Conservation (phyloP, 2,888 invertebrate genomes). For the Microplitis manilae region DNA sequence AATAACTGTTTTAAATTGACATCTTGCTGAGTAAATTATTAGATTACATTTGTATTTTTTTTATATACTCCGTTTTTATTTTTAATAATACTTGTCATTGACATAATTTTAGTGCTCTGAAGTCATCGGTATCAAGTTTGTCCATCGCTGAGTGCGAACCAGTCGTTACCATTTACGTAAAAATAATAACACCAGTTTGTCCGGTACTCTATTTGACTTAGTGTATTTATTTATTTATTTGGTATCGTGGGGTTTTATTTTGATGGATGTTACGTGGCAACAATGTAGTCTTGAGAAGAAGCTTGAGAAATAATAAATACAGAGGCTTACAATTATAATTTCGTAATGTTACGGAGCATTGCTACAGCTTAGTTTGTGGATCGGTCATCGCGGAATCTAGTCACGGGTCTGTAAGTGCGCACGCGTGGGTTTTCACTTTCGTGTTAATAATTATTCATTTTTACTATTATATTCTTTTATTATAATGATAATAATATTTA, state of each 20-base stretch:
- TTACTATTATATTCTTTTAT: constrained; percentile 33
- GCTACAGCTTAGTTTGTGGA: constrained; percentile 21
- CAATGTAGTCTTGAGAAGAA: background rate
- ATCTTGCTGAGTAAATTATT: background rate
- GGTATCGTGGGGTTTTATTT: background rate
- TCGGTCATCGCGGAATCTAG: constrained; percentile 56
- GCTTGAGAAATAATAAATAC: background rate
- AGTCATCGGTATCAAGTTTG: background rate
- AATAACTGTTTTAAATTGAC: background rate
- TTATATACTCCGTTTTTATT: background rate
- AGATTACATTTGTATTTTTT: background rate
- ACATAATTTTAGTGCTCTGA: background rate
- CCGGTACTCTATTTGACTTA: background rate
- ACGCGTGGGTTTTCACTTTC: constrained; percentile 59
- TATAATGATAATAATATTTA: background rate
- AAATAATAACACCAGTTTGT: background rate
- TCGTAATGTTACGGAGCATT: constrained; percentile 44
- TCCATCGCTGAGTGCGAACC: background rate
- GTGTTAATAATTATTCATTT: constrained; percentile 57
- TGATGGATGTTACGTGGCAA: background rate
- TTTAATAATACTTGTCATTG: background rate
- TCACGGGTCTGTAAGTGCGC: constrained; percentile 56
- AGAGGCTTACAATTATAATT: constrained; percentile 42
- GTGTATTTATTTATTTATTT: background rate
- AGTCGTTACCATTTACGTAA: background rate